Evolutionary conservation across 2,113 vertebrate species (phyloP).

Genomic region (Entelurus aequoreus): DNA sequence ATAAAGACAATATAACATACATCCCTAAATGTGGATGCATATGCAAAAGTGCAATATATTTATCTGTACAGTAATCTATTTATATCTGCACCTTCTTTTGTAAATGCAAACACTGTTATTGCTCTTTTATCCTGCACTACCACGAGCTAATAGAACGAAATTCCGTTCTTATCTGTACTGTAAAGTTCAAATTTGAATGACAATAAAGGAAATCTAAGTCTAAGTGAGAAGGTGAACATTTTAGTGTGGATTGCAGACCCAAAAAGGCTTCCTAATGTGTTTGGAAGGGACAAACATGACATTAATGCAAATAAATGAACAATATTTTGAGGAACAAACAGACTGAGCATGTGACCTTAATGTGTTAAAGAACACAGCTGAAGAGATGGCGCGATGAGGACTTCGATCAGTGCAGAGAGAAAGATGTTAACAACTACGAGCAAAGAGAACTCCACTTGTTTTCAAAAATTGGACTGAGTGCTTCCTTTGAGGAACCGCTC

Average conservation of each 20-base stretch:
- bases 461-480: slow-evolving; percentile 27
- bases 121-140: too few relatives aligned
- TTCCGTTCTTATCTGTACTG: too few relatives aligned
- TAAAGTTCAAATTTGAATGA: too few relatives aligned
- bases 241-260: slow-evolving; percentile 38
- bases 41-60: too few relatives aligned
- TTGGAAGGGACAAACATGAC: slow-evolving; percentile 57
- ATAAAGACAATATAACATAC: too few relatives aligned
- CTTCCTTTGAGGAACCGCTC: slow-evolving; percentile 28
- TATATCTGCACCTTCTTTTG: too few relatives aligned
- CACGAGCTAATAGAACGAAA: too few relatives aligned
- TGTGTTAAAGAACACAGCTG: slow-evolving; percentile 26
- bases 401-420: slow-evolving; percentile 38
- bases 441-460: slow-evolving; percentile 34
- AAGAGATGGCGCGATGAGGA: slow-evolving; percentile 35
- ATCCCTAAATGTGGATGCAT: too few relatives aligned
- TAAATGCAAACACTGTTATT: too few relatives aligned
- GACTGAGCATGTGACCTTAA: too few relatives aligned
- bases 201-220: too few relatives aligned
- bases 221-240: slow-evolving; percentile 39
- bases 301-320: slow-evolving; percentile 37
- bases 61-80: too few relatives aligned
- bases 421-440: slow-evolving; percentile 18
- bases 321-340: slow-evolving; percentile 19
- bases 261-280: slow-evolving; percentile 34